Percentiles rank a stretch among this genome's conserved stretches.
Evolutionary conservation across 2,888 invertebrate species (phyloP).

Genomic region (Chalcis sispes): DNA sequence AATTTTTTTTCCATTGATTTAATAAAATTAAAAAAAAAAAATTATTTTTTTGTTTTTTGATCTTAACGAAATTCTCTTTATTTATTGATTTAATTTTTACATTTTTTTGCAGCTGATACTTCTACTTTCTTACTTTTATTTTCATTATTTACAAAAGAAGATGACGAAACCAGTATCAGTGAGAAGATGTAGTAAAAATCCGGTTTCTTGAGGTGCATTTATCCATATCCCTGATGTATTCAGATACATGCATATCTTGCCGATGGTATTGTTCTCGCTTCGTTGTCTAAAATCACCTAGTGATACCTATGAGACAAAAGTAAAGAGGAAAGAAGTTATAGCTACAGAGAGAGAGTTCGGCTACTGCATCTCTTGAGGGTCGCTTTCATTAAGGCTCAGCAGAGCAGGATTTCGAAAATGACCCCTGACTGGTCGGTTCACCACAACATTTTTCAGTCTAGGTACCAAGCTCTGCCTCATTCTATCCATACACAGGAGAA

Average conservation of each 20-base stretch:
- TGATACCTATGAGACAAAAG: neutral
- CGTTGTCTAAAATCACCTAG: slow-evolving; percentile 37
- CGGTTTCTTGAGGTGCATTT: slow-evolving; percentile 26
- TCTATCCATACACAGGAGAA: slow-evolving; percentile 61
- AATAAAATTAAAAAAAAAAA: too few relatives aligned
- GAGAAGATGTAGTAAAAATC: slow-evolving; percentile 19
- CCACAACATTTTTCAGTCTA: slow-evolving; percentile 74
- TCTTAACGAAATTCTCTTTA: neutral
- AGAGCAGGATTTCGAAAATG: slow-evolving; percentile 68
- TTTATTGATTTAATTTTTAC: neutral
- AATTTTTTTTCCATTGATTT: slow-evolving; percentile 22
- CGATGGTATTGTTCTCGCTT: slow-evolving; percentile 24
- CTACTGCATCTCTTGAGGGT: slow-evolving; percentile 46
- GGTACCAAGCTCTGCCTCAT: slow-evolving; percentile 66
- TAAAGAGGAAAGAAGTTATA: neutral
- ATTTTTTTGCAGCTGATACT: neutral
- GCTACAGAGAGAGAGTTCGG: neutral
- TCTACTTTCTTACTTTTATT: too few relatives aligned
- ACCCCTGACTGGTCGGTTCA: slow-evolving; percentile 67
- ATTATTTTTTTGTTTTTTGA: slow-evolving; percentile 15
- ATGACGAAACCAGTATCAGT: neutral
- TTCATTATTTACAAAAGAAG: too few relatives aligned
- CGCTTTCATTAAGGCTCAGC: slow-evolving; percentile 64
- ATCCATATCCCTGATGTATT: neutral
- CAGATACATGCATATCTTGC: neutral